Evolutionary conservation across 2,113 vertebrate species (phyloP).

Genomic region (Turdus rufiventris): DNA sequence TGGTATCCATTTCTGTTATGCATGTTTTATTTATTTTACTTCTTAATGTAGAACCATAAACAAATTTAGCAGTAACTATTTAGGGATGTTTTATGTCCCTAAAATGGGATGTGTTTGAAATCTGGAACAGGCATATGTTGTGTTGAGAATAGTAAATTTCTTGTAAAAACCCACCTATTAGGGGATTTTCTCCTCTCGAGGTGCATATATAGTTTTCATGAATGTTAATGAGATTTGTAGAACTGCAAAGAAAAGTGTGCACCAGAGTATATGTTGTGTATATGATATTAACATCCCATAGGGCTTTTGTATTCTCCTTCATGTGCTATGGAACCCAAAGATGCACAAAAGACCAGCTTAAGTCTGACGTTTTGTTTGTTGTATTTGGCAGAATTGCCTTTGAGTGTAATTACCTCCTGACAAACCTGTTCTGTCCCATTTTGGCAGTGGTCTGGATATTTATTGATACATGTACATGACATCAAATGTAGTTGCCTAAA

Average conservation of each 20-base stretch:
- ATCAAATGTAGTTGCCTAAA: neutral
- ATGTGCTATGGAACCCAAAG: neutral
- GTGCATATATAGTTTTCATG: constrained; percentile 2
- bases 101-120: neutral
- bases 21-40: neutral
- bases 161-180: constrained; percentile 34
- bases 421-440: neutral
- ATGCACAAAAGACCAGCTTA: neutral
- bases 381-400: neutral
- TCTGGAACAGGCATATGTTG: neutral
- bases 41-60: neutral
- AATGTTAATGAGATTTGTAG: constrained; percentile 7
- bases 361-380: constrained; percentile 14
- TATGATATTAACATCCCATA: neutral
- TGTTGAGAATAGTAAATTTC: constrained; percentile 26
- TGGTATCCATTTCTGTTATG: neutral
- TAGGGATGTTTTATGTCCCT: neutral
- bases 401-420: neutral
- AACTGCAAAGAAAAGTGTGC: neutral
- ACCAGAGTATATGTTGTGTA: neutral
- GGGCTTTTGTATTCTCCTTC: neutral
- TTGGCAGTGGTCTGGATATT: neutral
- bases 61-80: neutral
- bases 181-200: constrained; percentile 9
- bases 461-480: neutral